Percentiles rank a stretch among this genome's conserved stretches.
phyloP scores from a whole-genome alignment of 2,113 vertebrate genomes.

The Jacana jacana region DNA sequence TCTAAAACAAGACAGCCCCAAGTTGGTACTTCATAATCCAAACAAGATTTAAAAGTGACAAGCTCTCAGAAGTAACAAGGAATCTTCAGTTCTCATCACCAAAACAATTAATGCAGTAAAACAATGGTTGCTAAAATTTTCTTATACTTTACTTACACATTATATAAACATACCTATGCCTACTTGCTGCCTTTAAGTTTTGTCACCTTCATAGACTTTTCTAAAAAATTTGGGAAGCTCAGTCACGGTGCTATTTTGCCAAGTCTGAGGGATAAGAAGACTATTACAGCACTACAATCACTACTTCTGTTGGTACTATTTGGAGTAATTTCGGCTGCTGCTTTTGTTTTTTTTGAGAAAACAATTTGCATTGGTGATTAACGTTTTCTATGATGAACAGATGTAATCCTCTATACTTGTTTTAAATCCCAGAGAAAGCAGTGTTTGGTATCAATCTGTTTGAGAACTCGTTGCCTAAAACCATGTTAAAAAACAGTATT shows the following conservation, averaged over 20 bases:
- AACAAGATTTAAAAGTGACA: not conserved
- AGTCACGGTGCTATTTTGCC: not conserved
- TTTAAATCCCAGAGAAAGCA: not conserved
- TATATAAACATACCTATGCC: not conserved
- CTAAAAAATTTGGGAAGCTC: not conserved
- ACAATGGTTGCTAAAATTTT: not conserved
- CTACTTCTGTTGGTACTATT: not conserved
- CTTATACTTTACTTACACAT: not conserved
- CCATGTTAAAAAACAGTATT: fast-evolving
- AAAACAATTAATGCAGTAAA: not conserved
- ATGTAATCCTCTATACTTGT: not conserved
- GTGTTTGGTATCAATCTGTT: not conserved
- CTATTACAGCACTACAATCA: not conserved
- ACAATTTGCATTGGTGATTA: not conserved
- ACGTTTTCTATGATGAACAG: not conserved
- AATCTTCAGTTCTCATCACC: not conserved
- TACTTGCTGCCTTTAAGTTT: not conserved
- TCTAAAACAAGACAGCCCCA: not conserved
- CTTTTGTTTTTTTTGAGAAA: not conserved
- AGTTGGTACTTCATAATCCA: not conserved
- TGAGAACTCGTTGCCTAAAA: not conserved
- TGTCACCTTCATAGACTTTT: not conserved
- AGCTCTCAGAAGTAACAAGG: not conserved
- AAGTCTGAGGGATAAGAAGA: not conserved
- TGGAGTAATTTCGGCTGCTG: not conserved